These are phyloP conservation scores for Bacillus rossius DNA, from an alignment of 1,140 invertebrate species.

Conservation along the genomic window DNA sequence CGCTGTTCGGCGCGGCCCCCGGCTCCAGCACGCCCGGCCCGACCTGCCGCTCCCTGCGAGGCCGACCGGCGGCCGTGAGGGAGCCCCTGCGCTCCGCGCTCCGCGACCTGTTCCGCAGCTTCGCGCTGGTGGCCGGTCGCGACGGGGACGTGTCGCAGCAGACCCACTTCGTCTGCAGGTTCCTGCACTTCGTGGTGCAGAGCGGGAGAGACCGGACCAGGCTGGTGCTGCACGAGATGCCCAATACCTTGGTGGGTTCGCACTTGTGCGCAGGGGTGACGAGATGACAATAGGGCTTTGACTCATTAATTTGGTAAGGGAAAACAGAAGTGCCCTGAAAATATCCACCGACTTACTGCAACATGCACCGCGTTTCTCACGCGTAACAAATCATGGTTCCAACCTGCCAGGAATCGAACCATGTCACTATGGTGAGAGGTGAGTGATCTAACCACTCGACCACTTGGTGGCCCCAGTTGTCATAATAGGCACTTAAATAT, in stretches of 20 bases:
- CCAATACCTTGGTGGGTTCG: slow-evolving; percentile 57
- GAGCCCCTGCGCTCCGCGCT: slow-evolving; percentile 56
- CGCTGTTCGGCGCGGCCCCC: slow-evolving; percentile 42
- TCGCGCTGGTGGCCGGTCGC: slow-evolving; percentile 65
- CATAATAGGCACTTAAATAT: too few species aligned
- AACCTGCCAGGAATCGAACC: too few species aligned
- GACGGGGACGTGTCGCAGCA: slow-evolving; percentile 74
- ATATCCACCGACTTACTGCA: too few species aligned
- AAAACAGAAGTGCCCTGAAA: too few species aligned
- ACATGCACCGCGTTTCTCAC: too few species aligned
- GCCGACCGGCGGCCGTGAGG: slow-evolving; percentile 36
- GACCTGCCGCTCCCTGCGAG: background rate
- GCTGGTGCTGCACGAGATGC: slow-evolving; percentile 74
- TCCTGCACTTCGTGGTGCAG: slow-evolving; percentile 73
- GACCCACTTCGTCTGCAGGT: slow-evolving; percentile 79
- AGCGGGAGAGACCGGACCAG: slow-evolving; percentile 67
- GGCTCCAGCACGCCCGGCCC: slow-evolving; percentile 21
- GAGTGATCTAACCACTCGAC: too few species aligned
- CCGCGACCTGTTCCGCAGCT: slow-evolving; percentile 61
- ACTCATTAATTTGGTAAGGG: too few species aligned
- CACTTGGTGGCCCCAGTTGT: too few species aligned
- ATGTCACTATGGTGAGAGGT: too few species aligned
- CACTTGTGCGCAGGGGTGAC: too few species aligned
- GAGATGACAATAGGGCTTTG: too few species aligned
- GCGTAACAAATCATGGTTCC: too few species aligned